A percentile compares a stretch with the other conserved stretches of the same genome.
Conservation (phyloP, 2,113 vertebrate species). For the Rhadina sibilatrix region DNA sequence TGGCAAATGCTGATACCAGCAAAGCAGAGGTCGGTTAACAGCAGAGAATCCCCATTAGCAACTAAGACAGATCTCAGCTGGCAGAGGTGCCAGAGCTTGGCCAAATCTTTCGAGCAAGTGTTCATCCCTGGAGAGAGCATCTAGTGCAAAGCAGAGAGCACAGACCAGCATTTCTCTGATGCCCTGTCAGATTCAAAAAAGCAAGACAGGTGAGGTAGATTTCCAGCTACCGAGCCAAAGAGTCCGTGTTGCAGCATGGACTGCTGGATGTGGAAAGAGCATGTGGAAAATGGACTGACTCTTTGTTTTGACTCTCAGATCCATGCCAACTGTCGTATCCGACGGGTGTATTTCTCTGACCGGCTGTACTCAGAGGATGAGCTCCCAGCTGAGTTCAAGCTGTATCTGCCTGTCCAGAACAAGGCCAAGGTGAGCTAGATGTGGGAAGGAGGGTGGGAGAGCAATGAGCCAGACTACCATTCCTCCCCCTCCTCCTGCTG, state of each 20-base stretch:
- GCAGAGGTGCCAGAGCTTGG: neutral
- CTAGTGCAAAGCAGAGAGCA: neutral
- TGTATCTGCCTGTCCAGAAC: constrained; percentile 93
- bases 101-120: neutral
- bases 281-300: neutral
- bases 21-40: neutral
- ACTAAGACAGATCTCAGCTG: neutral
- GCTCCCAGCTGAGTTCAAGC: constrained; percentile 95
- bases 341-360: constrained; percentile 97
- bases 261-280: neutral
- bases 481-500: neutral
- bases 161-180: neutral
- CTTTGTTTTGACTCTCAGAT: constrained; percentile 76
- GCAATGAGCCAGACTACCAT: neutral
- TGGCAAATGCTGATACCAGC: neutral
- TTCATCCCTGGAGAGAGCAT: neutral
- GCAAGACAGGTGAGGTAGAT: neutral
- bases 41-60: neutral
- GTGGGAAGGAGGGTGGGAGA: neutral
- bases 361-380: constrained; percentile 95
- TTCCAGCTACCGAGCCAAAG: neutral
- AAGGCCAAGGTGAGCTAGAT: constrained; percentile 88
- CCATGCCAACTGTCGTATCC: constrained; percentile 94
- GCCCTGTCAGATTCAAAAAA: neutral
- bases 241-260: neutral